phyloP scores from a whole-genome alignment of 2,113 vertebrate species.

The Odocoileus virginianus region DNA sequence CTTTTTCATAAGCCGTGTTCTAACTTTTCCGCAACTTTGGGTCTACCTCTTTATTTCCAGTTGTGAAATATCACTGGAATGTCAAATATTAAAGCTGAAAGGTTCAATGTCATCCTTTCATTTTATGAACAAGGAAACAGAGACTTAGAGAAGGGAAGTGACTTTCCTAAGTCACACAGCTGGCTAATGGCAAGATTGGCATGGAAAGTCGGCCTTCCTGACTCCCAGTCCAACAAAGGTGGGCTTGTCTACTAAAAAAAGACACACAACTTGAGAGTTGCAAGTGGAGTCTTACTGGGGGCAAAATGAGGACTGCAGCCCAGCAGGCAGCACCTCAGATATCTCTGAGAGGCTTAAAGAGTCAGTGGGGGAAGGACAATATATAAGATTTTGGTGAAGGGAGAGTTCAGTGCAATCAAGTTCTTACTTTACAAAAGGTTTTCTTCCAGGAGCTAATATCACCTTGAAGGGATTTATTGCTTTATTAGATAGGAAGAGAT shows the following conservation, averaged over 20 bases:
- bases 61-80: conserved; percentile 11
- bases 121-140: neutral
- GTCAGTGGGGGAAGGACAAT: neutral
- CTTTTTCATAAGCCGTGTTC: neutral
- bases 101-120: neutral
- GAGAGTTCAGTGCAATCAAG: neutral
- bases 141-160: neutral
- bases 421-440: neutral
- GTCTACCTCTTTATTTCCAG: neutral
- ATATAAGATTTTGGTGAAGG: neutral
- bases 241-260: neutral
- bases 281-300: neutral
- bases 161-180: neutral
- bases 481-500: neutral
- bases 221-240: neutral
- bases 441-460: neutral
- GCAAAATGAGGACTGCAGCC: neutral
- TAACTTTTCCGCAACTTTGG: neutral
- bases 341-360: neutral
- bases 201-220: neutral
- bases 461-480: neutral
- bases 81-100: neutral
- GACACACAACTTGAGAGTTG: neutral
- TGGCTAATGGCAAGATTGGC: neutral
- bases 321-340: neutral